Conservation (phyloP, 92 coral and sea anemone genomes). For the Bergia puertoricense region DNA sequence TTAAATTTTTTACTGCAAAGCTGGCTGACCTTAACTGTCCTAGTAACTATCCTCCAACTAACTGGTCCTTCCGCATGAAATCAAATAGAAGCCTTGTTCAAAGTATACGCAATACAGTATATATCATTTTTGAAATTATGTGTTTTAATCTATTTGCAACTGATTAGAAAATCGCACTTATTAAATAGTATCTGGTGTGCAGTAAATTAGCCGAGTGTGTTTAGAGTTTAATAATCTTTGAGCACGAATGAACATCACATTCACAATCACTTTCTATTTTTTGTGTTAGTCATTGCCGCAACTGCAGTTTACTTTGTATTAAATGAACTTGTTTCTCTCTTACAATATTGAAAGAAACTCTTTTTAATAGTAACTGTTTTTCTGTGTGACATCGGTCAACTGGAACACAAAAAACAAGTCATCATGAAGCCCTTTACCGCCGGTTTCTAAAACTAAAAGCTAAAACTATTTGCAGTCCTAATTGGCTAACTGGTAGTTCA, state of each 20-base stretch:
- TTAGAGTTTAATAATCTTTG: neutral
- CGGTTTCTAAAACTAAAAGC: constrained; percentile 2
- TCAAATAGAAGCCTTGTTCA: no score
- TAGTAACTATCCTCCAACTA: no score
- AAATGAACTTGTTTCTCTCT: constrained; percentile 4
- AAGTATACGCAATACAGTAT: no score
- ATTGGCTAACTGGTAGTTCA: no score
- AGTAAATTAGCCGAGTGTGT: neutral
- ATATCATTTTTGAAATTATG: neutral
- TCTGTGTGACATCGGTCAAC: constrained; percentile 33
- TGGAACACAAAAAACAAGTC: constrained; percentile 15
- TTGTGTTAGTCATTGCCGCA: constrained; percentile 12
- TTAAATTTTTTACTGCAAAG: no score
- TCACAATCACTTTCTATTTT: constrained; percentile 8
- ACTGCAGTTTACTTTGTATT: neutral
- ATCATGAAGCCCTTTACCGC: neutral
- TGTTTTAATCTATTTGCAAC: neutral
- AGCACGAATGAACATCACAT: constrained; percentile 2
- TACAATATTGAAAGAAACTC: constrained; percentile 13
- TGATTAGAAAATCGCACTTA: neutral
- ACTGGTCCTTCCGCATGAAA: no score
- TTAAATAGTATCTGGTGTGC: constrained; percentile 22
- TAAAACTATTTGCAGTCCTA: no score
- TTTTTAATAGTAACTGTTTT: constrained; percentile 31
- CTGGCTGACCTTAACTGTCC: no score